Evolutionary conservation across 2,888 invertebrate species (phyloP), one percentile per base, ranked within the genome.

Genomic region (Catocala sponsa): DNA sequence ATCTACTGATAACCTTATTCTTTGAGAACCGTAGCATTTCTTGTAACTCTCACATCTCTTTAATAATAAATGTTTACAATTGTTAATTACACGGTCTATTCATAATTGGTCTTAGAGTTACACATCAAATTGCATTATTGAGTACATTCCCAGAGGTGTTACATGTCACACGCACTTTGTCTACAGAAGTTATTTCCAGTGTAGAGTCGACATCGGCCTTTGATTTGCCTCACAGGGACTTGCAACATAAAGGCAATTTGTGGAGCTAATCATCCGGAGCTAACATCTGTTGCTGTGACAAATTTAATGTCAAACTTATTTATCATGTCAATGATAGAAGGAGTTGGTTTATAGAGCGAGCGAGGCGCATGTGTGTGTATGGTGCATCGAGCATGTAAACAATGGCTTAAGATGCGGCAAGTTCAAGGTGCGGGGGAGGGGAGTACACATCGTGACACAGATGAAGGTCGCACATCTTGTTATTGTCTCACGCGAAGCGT

Each of bases 381-480:
- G 25, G 25, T 25, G 25, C 35, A 38, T 38, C 35, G 35, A 7
- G 52, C 15, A 53, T 59, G 48, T 41, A 33, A 57, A 74, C 63
- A 57, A 61, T 63, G 58, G 55, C 25, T 41, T 25, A 55, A 68
- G 75, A 75, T 75, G 72, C 49, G 62, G 5, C 68, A 75, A 74
- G 76, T 75, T 74, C 73, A 74, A 68, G 76, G 68, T 44, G 53
- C 41, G 44, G 33, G 57, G 56, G 51, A 51, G 13, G 12, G 50
- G 0, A 15, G 12, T 0, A 25, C 42, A 41, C 46, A 25, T 43
- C 43, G 51, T 50, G 52, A 52, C 58, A 41, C 51, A 7, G 46
- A 43, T 47, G 47, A 59, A 59, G 59, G 59, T 35, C 59, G 43
- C 42, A n/a, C 51, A 12, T 51, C 58, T 52, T 13, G 10, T 42